Evolutionary conservation across 2,797 vertebrate species (phyloP).

Genomic region (Bryconaethiops microstoma): DNA sequence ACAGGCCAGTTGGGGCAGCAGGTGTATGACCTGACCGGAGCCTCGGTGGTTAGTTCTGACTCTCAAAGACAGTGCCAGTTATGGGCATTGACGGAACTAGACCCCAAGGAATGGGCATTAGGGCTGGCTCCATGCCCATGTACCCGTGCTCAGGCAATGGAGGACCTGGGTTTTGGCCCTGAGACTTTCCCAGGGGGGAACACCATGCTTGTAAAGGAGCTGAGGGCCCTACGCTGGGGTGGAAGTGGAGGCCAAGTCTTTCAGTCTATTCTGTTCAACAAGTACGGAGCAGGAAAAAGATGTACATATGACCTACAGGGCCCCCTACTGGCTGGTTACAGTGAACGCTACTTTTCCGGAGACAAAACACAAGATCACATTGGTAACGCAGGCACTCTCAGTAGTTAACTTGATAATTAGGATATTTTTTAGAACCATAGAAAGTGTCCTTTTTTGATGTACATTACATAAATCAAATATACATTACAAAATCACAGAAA

Average conservation of each 20-base stretch:
- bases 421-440: not conserved
- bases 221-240: constrained; percentile 74
- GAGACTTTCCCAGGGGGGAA: constrained; percentile 64
- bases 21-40: constrained; percentile 74
- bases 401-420: not conserved
- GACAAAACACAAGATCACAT: constrained; percentile 72
- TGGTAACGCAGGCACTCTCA: constrained; percentile 65
- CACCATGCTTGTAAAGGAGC: constrained; percentile 51
- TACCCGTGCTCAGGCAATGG: constrained; percentile 73
- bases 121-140: constrained; percentile 77
- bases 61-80: constrained; percentile 71
- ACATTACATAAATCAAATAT: not conserved
- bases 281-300: constrained; percentile 73
- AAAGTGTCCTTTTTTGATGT: not conserved
- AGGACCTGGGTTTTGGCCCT: constrained; percentile 74
- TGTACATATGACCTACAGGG: constrained; percentile 81
- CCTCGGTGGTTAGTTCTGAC: constrained; percentile 51
- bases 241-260: constrained; percentile 67
- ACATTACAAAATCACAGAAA: not conserved
- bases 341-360: constrained; percentile 75
- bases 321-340: constrained; percentile 78
- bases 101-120: constrained; percentile 70
- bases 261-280: constrained; percentile 74
- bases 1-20: constrained; percentile 74
- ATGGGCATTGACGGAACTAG: constrained; percentile 76